Conservation (phyloP, 2,888 invertebrate genomes). For the Micropterix aruncella region DNA sequence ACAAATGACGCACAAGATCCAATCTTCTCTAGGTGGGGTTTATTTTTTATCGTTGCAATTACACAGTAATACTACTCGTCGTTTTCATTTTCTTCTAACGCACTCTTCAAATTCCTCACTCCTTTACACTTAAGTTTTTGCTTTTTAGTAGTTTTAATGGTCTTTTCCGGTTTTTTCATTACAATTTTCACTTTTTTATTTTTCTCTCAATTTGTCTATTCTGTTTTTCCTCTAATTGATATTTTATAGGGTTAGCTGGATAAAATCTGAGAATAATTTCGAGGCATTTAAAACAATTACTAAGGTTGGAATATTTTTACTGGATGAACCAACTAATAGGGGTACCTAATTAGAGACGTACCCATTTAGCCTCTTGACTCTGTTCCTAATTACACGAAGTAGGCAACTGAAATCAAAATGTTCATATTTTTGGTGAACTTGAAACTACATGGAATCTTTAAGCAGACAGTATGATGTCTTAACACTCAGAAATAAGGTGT, state of each 20-base stretch:
- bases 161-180: not conserved
- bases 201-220: not conserved
- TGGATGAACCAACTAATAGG: not conserved
- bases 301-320: not conserved
- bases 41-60: too few species aligned
- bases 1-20: slow-evolving; percentile 2
- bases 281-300: not conserved
- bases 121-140: not conserved
- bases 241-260: too few species aligned
- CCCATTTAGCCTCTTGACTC: not conserved
- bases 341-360: not conserved
- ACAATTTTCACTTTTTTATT: not conserved
- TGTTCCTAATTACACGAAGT: too few species aligned
- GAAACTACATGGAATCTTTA: too few species aligned
- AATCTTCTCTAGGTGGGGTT: slow-evolving; percentile 4
- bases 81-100: slow-evolving; percentile 3
- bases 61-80: slow-evolving; percentile 1
- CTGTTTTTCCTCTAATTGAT: not conserved
- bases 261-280: slow-evolving; percentile 1
- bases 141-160: not conserved
- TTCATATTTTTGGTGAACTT: too few species aligned
- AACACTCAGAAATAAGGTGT: too few species aligned
- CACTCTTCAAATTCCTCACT: not conserved
- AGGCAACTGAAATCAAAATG: too few species aligned
- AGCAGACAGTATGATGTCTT: too few species aligned